These are phyloP conservation scores for Myodes glareolus DNA, from an alignment of 2,113 vertebrate genomes.

Conservation along the genomic window DNA sequence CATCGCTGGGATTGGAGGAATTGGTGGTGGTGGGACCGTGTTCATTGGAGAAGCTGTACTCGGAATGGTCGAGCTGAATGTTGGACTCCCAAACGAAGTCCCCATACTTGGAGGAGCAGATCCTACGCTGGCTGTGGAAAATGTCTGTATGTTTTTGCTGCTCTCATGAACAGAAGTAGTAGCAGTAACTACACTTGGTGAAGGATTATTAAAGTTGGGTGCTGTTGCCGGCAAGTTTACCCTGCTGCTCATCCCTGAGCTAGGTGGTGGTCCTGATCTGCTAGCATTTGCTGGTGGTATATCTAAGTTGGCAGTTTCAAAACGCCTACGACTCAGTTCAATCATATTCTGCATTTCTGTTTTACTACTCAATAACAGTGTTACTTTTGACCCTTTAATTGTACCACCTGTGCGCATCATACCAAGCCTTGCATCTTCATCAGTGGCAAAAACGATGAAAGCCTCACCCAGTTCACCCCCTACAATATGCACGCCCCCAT, in stretches of 20 bases:
- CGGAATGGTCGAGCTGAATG: slow-evolving; percentile 92
- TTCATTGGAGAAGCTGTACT: slow-evolving; percentile 92
- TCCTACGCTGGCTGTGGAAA: slow-evolving; percentile 90
- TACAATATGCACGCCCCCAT: slow-evolving; percentile 99
- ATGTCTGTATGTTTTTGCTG: slow-evolving; percentile 92
- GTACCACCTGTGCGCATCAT: slow-evolving; percentile 99
- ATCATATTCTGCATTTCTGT: slow-evolving; percentile 99
- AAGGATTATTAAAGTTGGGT: slow-evolving; percentile 93
- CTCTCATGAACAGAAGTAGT: slow-evolving; percentile 92
- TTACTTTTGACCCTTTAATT: slow-evolving; percentile 99
- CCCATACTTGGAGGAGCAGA: slow-evolving; percentile 92
- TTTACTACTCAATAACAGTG: slow-evolving; percentile 98
- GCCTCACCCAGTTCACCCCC: slow-evolving; percentile 99
- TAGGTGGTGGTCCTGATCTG: slow-evolving; percentile 91
- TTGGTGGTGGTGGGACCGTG: slow-evolving; percentile 94
- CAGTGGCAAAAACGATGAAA: slow-evolving; percentile 99
- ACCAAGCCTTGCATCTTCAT: slow-evolving; percentile 99
- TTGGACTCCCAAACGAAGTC: slow-evolving; percentile 93
- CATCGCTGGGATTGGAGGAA: slow-evolving; percentile 94
- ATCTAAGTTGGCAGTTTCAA: slow-evolving; percentile 94
- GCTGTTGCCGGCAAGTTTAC: slow-evolving; percentile 91
- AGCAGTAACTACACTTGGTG: slow-evolving; percentile 90
- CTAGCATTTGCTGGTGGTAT: slow-evolving; percentile 91
- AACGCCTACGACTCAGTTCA: slow-evolving; percentile 98
- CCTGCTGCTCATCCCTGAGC: slow-evolving; percentile 90